phyloP scores from a whole-genome alignment of 2,113 vertebrate species.

The Leptobrachium ailaonicum region DNA sequence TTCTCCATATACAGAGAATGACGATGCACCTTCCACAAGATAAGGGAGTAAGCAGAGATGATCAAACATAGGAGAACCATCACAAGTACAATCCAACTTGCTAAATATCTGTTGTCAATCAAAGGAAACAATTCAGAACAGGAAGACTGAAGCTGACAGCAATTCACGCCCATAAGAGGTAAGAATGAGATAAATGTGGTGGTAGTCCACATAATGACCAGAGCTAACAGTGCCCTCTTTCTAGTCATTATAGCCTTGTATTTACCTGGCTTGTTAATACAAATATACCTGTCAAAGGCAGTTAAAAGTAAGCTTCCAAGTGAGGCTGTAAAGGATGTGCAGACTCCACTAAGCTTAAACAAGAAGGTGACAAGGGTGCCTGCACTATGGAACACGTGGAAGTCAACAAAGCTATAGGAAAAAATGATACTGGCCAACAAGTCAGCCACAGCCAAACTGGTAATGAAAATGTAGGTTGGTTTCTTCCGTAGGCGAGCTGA shows the following conservation, averaged over 20 bases:
- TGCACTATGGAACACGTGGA: conserved; percentile 72
- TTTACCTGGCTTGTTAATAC: conserved; percentile 72
- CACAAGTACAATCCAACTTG: conserved; percentile 74
- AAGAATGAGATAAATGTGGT: conserved; percentile 73
- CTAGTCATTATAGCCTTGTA: conserved; percentile 84
- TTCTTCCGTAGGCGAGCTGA: conserved; percentile 69
- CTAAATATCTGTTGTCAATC: conserved; percentile 72
- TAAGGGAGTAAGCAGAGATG: conserved; percentile 71
- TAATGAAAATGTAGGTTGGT: conserved; percentile 87
- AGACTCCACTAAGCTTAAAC: conserved; percentile 88
- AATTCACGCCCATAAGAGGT: conserved; percentile 89
- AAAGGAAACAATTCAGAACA: conserved; percentile 86
- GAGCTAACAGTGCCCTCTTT: conserved; percentile 66
- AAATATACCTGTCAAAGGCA: conserved; percentile 86
- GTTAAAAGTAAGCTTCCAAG: conserved; percentile 89
- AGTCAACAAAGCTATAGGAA: conserved; percentile 80
- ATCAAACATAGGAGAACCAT: conserved; percentile 75
- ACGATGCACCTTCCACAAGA: conserved; percentile 82
- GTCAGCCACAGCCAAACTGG: conserved; percentile 86
- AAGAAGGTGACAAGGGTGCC: conserved; percentile 72
- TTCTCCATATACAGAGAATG: conserved; percentile 76
- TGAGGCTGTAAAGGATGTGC: conserved; percentile 81
- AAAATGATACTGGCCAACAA: conserved; percentile 84
- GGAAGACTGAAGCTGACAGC: conserved; percentile 61
- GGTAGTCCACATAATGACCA: conserved; percentile 74